Percentiles rank a stretch among this genome's conserved stretches.
Evolutionary conservation across 2,888 invertebrate genomes (phyloP).

Genomic region (Rhodophaea formosa): DNA sequence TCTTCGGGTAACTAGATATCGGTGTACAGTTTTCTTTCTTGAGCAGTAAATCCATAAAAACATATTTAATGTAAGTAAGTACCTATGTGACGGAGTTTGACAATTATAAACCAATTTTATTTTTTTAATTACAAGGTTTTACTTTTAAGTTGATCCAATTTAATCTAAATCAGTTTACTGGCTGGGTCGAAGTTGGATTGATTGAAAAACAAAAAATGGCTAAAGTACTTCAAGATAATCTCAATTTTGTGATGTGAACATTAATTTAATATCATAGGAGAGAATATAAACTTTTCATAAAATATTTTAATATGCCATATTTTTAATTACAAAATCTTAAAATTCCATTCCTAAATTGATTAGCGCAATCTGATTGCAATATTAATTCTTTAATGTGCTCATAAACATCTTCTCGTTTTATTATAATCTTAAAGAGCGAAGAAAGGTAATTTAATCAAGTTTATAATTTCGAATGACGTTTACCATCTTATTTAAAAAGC

Average conservation of each 20-base stretch:
- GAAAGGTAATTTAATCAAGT: background rate
- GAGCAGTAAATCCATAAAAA: no score
- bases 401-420: background rate
- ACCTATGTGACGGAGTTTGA: no score
- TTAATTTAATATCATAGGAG: background rate
- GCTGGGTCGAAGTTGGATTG: no score
- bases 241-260: background rate
- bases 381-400: background rate
- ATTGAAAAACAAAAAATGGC: no score
- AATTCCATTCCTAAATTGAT: background rate
- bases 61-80: no score
- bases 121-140: no score
- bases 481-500: constrained; percentile 1
- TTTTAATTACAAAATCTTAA: background rate
- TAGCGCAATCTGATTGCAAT: background rate
- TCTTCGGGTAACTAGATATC: no score
- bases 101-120: no score
- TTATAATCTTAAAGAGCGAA: background rate
- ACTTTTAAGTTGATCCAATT: no score
- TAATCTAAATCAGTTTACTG: no score
- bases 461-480: background rate
- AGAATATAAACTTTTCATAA: background rate
- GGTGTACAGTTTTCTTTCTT: no score
- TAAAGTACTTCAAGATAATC: no score
- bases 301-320: constrained; percentile 17